phyloP scores from a whole-genome alignment of 2,797 vertebrate genomes.

The Lindbergichthys nudifrons region DNA sequence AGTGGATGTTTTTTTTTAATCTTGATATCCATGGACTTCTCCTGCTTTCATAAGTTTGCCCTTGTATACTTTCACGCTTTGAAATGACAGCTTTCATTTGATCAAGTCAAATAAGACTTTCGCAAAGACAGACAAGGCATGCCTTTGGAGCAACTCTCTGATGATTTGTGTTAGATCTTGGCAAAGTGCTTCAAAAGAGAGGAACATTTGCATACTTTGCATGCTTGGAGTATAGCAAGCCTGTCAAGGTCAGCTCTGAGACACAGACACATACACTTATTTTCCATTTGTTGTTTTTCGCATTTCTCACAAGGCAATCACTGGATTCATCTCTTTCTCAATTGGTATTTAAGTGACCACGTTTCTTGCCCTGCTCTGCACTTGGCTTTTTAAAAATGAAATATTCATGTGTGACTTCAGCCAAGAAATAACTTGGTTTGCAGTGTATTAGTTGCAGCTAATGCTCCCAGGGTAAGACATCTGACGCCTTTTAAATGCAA shows the following conservation, averaged over 20 bases:
- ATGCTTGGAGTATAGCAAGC: conserved; percentile 2
- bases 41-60: not conserved
- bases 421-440: conserved; percentile 19
- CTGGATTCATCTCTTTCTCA: conserved; percentile 42
- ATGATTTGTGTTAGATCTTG: conserved; percentile 1
- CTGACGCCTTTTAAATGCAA: not conserved
- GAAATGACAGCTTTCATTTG: conserved; percentile 14
- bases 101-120: conserved; percentile 18
- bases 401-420: conserved; percentile 29
- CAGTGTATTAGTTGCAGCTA: conserved; percentile 36
- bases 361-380: conserved; percentile 9
- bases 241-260: conserved; percentile 3
- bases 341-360: conserved; percentile 3
- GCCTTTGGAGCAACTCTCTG: conserved; percentile 12
- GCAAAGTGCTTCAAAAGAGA: conserved; percentile 5
- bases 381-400: conserved; percentile 4
- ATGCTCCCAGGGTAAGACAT: conserved; percentile 1
- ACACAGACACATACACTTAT: not conserved
- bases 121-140: conserved; percentile 5
- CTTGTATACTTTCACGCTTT: not conserved
- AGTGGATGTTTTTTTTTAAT: conserved; percentile 14
- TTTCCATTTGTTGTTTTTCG: conserved; percentile 5
- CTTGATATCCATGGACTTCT: not conserved
- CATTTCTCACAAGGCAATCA: conserved; percentile 29
- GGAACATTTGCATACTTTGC: not conserved